Evolutionary conservation across 2,797 vertebrate genomes (phyloP).

Genomic region (Sebastes steindachneri): DNA sequence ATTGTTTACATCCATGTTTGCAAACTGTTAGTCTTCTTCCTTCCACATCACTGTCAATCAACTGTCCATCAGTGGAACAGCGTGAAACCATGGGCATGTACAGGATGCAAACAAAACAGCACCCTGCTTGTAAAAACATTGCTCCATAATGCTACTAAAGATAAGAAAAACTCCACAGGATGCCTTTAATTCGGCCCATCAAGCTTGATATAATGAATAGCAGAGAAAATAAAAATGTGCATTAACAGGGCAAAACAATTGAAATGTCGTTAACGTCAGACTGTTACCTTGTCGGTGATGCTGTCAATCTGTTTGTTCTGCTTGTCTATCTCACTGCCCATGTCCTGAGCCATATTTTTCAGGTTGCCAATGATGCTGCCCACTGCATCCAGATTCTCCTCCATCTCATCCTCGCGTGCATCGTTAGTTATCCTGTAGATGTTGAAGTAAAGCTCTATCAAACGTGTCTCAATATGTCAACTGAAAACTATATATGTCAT

Average conservation of each 20-base stretch:
- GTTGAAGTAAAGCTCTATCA: neutral
- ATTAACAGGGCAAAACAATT: neutral
- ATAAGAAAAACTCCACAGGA: neutral
- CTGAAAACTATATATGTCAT: neutral
- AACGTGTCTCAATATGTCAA: neutral
- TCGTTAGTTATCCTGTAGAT: constrained; percentile 91
- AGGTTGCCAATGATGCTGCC: constrained; percentile 93
- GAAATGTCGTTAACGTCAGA: neutral
- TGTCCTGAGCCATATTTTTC: constrained; percentile 93
- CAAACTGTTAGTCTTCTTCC: neutral
- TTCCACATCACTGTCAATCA: neutral
- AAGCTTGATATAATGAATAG: neutral
- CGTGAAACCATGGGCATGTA: neutral
- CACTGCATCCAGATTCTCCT: constrained; percentile 93
- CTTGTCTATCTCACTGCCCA: constrained; percentile 94
- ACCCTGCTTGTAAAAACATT: neutral
- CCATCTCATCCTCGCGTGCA: constrained; percentile 97
- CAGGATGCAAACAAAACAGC: neutral
- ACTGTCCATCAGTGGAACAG: neutral
- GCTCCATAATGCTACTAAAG: neutral
- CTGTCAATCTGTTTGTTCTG: constrained; percentile 91
- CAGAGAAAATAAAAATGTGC: neutral
- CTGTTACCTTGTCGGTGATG: constrained; percentile 90
- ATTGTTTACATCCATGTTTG: neutral
- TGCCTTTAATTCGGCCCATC: neutral